Evolutionary conservation across 2,797 vertebrate genomes (phyloP).

Genomic region (Enteromius unitaeniatus): DNA sequence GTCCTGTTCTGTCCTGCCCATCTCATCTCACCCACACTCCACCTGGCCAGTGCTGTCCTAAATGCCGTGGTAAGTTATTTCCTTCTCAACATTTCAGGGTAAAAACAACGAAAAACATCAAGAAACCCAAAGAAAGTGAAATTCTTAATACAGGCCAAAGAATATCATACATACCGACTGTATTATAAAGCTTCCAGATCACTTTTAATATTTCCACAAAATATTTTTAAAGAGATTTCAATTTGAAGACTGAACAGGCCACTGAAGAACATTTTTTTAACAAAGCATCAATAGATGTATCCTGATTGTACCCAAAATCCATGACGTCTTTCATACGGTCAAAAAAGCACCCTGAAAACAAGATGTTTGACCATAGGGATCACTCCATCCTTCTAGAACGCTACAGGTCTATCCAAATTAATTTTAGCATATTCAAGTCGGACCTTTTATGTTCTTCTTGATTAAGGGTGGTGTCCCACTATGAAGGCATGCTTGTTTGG

Average conservation of each 20-base stretch:
- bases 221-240: background rate
- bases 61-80: conserved; percentile 85
- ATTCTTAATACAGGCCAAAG: background rate
- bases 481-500: background rate
- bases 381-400: background rate
- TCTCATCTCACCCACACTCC: conserved; percentile 90
- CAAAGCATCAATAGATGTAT: background rate
- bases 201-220: background rate
- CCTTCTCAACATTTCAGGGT: background rate
- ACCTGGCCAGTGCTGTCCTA: conserved; percentile 91
- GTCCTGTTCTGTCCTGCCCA: conserved; percentile 95
- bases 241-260: background rate
- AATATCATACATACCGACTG: background rate
- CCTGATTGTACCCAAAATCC: background rate
- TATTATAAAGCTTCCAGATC: background rate
- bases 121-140: background rate
- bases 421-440: background rate
- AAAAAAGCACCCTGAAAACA: background rate
- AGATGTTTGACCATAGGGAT: background rate
- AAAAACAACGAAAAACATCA: background rate
- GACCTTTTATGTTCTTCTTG: background rate
- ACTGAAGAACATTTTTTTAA: background rate
- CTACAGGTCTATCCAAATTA: background rate
- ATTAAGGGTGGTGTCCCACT: background rate
- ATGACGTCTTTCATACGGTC: background rate